phyloP scores from a whole-genome alignment of 2,888 invertebrate genomes.

The Orthosia cruda region DNA sequence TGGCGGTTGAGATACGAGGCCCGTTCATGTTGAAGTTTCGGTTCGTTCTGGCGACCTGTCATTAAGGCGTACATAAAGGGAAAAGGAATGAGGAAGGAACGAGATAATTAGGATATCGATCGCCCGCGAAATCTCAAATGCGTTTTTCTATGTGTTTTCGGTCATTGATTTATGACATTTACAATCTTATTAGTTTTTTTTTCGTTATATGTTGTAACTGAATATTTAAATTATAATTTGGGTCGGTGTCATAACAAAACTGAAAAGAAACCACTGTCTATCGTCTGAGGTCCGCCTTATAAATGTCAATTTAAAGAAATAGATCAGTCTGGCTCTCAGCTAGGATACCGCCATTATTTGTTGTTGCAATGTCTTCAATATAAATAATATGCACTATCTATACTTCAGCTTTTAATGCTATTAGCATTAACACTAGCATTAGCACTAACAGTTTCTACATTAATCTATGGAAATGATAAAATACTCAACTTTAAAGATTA shows the following conservation, averaged over 20 bases:
- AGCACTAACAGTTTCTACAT: neutral
- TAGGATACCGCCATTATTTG: conserved; percentile 54
- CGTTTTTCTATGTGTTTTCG: neutral
- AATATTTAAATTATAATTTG: no score
- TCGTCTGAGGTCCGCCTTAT: conserved; percentile 32
- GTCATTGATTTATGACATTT: no score
- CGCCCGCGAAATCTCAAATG: no score
- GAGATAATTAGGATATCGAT: no score
- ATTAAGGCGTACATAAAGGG: no score
- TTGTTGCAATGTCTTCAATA: conserved; percentile 49
- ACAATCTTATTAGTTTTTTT: neutral
- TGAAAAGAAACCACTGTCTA: neutral
- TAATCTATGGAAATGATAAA: neutral
- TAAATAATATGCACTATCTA: conserved; percentile 35
- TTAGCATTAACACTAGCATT: neutral
- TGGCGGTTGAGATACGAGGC: no score
- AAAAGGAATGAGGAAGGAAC: no score
- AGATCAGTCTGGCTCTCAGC: conserved; percentile 39
- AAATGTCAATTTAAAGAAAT: conserved; percentile 53
- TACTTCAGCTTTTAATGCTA: neutral
- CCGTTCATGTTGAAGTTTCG: no score
- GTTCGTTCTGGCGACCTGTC: no score
- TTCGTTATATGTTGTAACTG: no score
- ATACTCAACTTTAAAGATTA: neutral
- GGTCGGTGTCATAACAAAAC: no score